A percentile compares a stretch with the other conserved stretches of the same genome.
phyloP scores from a whole-genome alignment of 53 echinoderm and acorn worm genomes.

The Arbacia lixula region DNA sequence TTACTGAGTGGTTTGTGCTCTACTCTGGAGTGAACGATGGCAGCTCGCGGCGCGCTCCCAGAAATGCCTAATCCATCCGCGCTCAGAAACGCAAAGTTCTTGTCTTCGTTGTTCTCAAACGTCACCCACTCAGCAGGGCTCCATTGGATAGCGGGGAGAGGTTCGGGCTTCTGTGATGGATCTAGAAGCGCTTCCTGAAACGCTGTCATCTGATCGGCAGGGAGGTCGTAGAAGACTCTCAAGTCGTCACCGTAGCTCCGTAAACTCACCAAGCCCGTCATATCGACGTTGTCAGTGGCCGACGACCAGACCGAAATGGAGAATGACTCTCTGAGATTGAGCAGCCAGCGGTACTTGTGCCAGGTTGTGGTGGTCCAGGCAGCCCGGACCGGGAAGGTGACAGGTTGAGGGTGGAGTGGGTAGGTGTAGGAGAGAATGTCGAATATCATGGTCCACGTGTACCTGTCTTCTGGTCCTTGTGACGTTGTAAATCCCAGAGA shows the following conservation, averaged over 20 bases:
- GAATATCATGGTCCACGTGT: constrained; percentile 88
- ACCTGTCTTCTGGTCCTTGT: constrained; percentile 61
- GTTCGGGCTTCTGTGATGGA: constrained; percentile 38
- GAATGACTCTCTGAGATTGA: constrained; percentile 69
- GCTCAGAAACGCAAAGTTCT: constrained; percentile 72
- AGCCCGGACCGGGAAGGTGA: constrained; percentile 77
- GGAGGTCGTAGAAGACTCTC: constrained; percentile 79
- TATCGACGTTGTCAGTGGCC: constrained; percentile 50
- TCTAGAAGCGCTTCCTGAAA: constrained; percentile 59
- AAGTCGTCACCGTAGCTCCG: constrained; percentile 68
- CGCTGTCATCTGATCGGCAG: constrained; percentile 35
- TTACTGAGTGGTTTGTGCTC: constrained; percentile 38
- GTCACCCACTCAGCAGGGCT: constrained; percentile 58
- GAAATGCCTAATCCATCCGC: constrained; percentile 68
- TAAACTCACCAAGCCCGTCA: constrained; percentile 62
- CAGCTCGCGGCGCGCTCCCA: constrained; percentile 49
- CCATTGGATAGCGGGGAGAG: constrained; percentile 44
- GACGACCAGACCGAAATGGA: constrained; percentile 83
- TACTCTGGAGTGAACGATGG: constrained; percentile 63
- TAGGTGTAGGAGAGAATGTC: constrained; percentile 75
- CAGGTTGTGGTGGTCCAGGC: constrained; percentile 73
- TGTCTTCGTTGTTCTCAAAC: constrained; percentile 13
- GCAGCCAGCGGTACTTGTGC: constrained; percentile 76
- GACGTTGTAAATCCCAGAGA: constrained; percentile 76
- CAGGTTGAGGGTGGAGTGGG: constrained; percentile 70